Evolutionary conservation across 2,888 invertebrate genomes (phyloP), one percentile per base, ranked within the genome.

Genomic region (Cephus spinipes): DNA sequence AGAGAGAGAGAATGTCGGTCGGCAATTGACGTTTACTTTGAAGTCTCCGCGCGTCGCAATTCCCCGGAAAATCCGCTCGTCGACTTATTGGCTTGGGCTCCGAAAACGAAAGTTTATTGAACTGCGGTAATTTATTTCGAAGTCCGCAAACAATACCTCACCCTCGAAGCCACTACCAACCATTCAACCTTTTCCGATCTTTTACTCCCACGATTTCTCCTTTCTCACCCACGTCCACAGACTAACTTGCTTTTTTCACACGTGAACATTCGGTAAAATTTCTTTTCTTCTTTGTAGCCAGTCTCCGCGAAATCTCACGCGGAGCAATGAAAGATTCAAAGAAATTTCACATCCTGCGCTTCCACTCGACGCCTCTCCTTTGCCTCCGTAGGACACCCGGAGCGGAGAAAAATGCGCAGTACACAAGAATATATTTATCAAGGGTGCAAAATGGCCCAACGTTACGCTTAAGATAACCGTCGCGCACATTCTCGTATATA

Each of bases 21-120:
- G 83, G 80, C 85, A 83, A 81, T 84, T 80, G 85, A 81, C 80
- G 84, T 80, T 83, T 82, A 81, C 80, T 83, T 81, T 81, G 82
- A 82, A 79, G 81, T 82, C 83, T 69, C 73, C 40, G 74, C 79
- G 79, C 75, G 80, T 79, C 81, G 76, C 32, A 80, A 80, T 73
- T 55, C 77, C 77, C 79, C 84, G 73, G 78, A 36, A 75, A 69
- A 75, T 74, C 12, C 79, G 75, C 79, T 78, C 68, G 80, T 81
- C 80, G 77, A 81, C 81, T 86, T 86, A 87, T 85, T 84, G 82
- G 77, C 75, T 69, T 40, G 32, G 32, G 23, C n/a, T 33, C 1
- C 36, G 74, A 74, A 74, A 74, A 35, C n/a, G 74, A 35, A 74
- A 74, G 74, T 75, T 68, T 75, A 32, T 68, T 68, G 75, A 75